Conservation (phyloP, 1,140 invertebrate genomes). For the Drosophila tsacasi region DNA sequence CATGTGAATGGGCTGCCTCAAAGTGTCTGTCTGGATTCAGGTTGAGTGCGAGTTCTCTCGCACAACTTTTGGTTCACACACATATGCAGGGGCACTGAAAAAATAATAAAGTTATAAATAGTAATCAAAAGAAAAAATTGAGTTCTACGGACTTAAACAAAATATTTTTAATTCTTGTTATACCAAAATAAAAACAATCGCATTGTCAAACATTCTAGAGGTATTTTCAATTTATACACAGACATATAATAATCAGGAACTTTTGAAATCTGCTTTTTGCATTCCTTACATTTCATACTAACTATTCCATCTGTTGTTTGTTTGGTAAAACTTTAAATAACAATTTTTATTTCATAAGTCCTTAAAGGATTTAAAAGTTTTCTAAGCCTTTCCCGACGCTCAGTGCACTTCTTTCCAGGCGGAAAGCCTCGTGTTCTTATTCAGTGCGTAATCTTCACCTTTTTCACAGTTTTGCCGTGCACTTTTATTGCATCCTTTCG, state of each 20-base stretch:
- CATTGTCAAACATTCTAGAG: neutral
- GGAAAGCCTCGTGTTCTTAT: conserved; percentile 68
- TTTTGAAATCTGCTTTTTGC: neutral
- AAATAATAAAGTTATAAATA: neutral
- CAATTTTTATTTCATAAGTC: neutral
- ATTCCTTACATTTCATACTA: neutral
- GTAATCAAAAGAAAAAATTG: neutral
- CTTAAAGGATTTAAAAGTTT: neutral
- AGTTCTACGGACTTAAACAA: no score
- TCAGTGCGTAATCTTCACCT: conserved; percentile 81
- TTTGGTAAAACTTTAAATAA: neutral
- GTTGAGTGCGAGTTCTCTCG: conserved; percentile 43
- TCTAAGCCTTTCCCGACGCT: neutral
- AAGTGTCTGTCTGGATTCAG: conserved; percentile 55
- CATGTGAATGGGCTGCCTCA: conserved; percentile 53
- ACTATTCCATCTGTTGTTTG: neutral
- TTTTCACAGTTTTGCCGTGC: conserved; percentile 67
- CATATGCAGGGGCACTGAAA: neutral
- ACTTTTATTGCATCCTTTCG: conserved; percentile 74
- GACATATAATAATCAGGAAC: neutral
- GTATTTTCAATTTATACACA: neutral
- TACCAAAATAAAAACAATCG: neutral
- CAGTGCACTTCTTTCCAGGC: conserved; percentile 22
- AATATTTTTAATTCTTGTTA: neutral
- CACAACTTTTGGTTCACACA: conserved; percentile 24